A percentile compares a stretch with the other conserved stretches of the same genome.
These are phyloP conservation scores for Phyllostomus hastatus DNA, from an alignment of 2,113 vertebrate genomes.

Conservation along the genomic window DNA sequence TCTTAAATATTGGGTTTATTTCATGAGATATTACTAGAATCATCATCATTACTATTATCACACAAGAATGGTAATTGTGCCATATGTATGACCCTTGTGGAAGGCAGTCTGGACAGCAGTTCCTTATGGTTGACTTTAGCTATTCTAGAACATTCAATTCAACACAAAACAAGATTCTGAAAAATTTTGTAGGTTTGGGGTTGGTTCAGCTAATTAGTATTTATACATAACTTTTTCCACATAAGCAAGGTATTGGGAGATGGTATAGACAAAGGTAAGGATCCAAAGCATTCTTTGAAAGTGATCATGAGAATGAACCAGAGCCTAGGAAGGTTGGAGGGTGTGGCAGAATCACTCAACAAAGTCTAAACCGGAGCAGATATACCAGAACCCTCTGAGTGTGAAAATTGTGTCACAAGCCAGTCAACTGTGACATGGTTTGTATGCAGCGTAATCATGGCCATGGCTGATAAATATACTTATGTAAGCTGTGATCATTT, in stretches of 20 bases:
- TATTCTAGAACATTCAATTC: conserved; percentile 28
- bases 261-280: not conserved
- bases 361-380: not conserved
- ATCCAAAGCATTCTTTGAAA: not conserved
- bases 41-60: not conserved
- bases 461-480: not conserved
- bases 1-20: not conserved
- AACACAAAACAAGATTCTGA: conserved; percentile 28
- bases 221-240: not conserved
- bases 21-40: not conserved
- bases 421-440: not conserved
- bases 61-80: not conserved
- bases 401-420: not conserved
- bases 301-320: not conserved
- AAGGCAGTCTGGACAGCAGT: not conserved
- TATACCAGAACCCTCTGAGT: not conserved
- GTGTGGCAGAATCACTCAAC: not conserved
- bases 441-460: not conserved
- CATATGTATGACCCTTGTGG: not conserved
- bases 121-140: conserved; percentile 31
- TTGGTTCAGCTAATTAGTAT: conserved; percentile 2
- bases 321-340: not conserved
- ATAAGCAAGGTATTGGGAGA: not conserved
- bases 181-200: not conserved
- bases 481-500: not conserved